Evolutionary conservation across 1,140 invertebrate species (phyloP).

Genomic region (Lepidotrigona ventralis): DNA sequence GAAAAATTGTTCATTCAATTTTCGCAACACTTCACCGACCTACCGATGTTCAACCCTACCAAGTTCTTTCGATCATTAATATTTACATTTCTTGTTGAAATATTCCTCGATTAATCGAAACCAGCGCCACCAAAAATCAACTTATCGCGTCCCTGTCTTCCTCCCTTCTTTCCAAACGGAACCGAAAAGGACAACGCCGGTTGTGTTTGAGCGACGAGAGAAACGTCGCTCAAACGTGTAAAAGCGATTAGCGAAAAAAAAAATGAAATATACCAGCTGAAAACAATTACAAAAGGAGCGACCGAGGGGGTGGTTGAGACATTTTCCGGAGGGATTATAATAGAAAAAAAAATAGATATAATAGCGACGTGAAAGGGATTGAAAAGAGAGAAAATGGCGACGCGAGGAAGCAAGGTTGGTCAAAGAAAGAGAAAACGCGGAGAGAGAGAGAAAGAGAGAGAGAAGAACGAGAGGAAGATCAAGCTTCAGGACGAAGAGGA

Average conservation of each 20-base stretch:
- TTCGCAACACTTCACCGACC: no score
- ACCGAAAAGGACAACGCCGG: background rate
- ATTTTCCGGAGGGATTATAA: slow-evolving; percentile 65
- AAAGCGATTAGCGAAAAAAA: slow-evolving; percentile 27
- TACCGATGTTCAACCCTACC: no score
- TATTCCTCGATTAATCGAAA: no score
- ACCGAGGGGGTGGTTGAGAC: background rate
- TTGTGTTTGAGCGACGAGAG: no score
- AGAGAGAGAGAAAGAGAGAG: slow-evolving; percentile 10
- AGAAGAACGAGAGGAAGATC: background rate
- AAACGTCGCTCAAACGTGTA: no score
- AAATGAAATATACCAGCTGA: slow-evolving; percentile 29
- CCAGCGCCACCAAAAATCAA: no score
- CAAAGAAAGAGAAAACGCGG: slow-evolving; percentile 37
- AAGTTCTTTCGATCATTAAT: no score
- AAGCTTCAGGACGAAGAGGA: slow-evolving; percentile 46
- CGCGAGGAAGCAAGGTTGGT: slow-evolving; percentile 6
- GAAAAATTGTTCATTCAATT: no score
- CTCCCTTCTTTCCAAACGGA: no score
- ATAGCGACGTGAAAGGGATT: slow-evolving; percentile 50
- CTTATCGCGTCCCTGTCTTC: no score
- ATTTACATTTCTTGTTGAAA: no score
- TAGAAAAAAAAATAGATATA: slow-evolving; percentile 65
- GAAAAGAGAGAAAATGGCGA: slow-evolving; percentile 10
- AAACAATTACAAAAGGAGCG: slow-evolving; percentile 60